Conservation (phyloP, 2,797 vertebrate species). For the Gymnothorax reevesii region DNA sequence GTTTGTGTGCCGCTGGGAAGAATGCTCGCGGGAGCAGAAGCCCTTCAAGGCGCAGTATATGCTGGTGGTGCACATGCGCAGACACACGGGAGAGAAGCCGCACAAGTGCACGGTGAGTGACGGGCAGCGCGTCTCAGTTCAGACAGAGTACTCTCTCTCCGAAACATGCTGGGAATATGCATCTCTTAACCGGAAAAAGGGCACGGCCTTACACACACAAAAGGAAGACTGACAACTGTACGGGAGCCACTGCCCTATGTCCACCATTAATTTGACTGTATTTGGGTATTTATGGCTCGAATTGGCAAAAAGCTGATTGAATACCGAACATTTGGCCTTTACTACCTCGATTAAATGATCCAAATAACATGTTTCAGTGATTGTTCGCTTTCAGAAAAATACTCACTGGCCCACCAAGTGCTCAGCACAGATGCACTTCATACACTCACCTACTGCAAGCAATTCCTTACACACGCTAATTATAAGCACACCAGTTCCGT, state of each 20-base stretch:
- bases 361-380: no score
- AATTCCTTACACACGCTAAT: not conserved
- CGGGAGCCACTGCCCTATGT: no score
- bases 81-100: constrained; percentile 97
- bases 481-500: not conserved
- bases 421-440: not conserved
- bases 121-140: not conserved
- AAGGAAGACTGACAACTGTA: no score
- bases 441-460: no score
- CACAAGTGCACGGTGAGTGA: constrained; percentile 95
- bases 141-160: not conserved
- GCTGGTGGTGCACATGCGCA: constrained; percentile 97
- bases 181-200: not conserved
- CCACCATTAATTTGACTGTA: no score
- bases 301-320: no score
- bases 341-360: no score
- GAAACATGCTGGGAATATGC: not conserved
- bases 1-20: constrained; percentile 97
- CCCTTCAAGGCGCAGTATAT: constrained; percentile 99
- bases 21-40: constrained; percentile 95
- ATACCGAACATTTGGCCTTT: no score
- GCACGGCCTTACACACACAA: not conserved
- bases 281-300: no score
- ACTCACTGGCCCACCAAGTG: no score
- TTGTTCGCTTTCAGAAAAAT: not conserved